These are phyloP conservation scores for Columbina picui DNA, from an alignment of 2,113 vertebrate genomes.

Conservation along the genomic window DNA sequence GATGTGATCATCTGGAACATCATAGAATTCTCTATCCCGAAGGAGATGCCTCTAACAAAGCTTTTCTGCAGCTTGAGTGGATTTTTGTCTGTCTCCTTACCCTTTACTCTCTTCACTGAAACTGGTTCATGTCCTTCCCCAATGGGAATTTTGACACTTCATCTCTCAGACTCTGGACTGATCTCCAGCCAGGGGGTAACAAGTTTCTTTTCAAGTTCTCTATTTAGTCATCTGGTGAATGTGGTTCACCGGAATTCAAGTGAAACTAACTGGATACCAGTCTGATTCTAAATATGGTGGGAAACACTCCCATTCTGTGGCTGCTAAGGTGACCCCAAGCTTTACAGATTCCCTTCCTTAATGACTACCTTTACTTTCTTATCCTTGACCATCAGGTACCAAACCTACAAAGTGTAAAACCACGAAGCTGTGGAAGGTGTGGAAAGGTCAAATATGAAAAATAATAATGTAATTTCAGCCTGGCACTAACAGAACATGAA, in stretches of 20 bases:
- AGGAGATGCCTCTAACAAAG: background rate
- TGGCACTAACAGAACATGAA: background rate
- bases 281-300: background rate
- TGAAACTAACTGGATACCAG: background rate
- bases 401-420: background rate
- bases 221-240: background rate
- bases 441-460: conserved; percentile 3
- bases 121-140: background rate
- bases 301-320: background rate
- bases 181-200: background rate
- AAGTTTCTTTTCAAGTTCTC: background rate
- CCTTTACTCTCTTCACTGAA: background rate
- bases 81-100: background rate
- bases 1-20: background rate
- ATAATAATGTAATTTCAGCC: background rate
- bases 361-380: background rate
- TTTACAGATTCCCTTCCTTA: background rate
- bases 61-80: background rate
- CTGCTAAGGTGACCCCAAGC: background rate
- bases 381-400: background rate
- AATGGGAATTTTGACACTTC: background rate
- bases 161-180: background rate
- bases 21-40: background rate
- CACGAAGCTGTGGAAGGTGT: background rate
- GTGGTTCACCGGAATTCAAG: background rate